Conservation (phyloP, 2,113 vertebrate species). For the Microtus oregoni region DNA sequence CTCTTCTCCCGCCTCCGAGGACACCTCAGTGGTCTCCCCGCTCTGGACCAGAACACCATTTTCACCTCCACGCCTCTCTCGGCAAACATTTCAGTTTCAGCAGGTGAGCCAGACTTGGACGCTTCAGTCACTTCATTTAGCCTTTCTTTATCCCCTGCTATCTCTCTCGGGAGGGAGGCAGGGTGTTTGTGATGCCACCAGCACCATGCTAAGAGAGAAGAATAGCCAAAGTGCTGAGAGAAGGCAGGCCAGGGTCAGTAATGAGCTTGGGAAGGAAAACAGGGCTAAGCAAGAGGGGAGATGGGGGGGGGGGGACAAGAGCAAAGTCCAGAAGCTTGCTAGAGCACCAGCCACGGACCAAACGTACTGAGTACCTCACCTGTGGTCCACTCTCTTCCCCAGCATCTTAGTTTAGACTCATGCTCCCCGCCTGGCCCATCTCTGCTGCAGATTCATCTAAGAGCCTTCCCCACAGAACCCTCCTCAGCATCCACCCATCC, state of each 20-base stretch:
- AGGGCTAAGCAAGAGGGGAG: not conserved
- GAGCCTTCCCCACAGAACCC: constrained; percentile 9
- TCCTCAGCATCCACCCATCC: not conserved
- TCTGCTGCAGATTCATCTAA: constrained; percentile 37
- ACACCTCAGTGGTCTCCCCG: not conserved
- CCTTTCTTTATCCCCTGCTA: not conserved
- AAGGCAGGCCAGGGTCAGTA: not conserved
- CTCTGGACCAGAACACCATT: not conserved
- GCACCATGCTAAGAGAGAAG: not conserved
- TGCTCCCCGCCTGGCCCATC: not conserved
- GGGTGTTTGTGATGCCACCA: not conserved
- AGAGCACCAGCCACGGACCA: not conserved
- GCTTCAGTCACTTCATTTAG: not conserved
- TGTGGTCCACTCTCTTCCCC: not conserved
- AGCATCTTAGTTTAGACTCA: not conserved
- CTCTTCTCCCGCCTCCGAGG: not conserved
- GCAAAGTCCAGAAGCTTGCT: not conserved
- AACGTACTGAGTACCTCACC: not conserved
- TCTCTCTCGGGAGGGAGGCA: not conserved
- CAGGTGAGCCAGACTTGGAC: not conserved
- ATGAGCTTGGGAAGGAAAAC: not conserved
- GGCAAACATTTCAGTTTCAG: constrained; percentile 1
- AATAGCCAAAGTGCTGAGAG: not conserved
- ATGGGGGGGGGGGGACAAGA: not conserved
- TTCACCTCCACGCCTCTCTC: not conserved